Evolutionary conservation across 2,888 invertebrate species (phyloP).

Genomic region (Podabrus alpinus): DNA sequence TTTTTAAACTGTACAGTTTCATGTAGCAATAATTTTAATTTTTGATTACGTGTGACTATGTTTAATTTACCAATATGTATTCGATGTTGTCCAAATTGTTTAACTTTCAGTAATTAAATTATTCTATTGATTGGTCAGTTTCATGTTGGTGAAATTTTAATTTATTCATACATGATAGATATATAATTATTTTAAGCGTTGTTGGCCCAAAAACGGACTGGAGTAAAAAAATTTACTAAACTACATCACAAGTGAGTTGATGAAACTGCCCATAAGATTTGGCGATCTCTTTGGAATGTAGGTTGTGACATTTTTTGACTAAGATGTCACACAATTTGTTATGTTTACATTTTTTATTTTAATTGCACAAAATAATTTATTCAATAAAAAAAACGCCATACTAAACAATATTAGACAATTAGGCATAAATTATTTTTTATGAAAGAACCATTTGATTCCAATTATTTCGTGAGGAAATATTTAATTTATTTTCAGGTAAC

Average conservation of each 20-base stretch:
- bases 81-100: constrained; percentile 2
- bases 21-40: neutral
- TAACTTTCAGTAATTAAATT: neutral
- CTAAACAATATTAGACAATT: neutral
- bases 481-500: neutral
- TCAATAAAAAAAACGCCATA: neutral
- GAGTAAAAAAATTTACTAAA: neutral
- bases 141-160: neutral
- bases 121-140: neutral
- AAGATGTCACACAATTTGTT: neutral
- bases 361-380: neutral
- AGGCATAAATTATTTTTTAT: neutral
- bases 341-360: neutral
- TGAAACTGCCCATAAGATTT: neutral
- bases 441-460: neutral
- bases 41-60: neutral
- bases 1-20: neutral
- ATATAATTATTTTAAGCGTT: neutral
- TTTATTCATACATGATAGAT: neutral
- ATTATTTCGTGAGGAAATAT: neutral
- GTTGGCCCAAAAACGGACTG: neutral
- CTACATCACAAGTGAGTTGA: neutral
- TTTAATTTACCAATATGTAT: neutral
- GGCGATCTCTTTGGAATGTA: neutral
- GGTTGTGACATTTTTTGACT: neutral